Conservation (phyloP, 2,888 invertebrate genomes). For the Stenoptilia bipunctidactyla region DNA sequence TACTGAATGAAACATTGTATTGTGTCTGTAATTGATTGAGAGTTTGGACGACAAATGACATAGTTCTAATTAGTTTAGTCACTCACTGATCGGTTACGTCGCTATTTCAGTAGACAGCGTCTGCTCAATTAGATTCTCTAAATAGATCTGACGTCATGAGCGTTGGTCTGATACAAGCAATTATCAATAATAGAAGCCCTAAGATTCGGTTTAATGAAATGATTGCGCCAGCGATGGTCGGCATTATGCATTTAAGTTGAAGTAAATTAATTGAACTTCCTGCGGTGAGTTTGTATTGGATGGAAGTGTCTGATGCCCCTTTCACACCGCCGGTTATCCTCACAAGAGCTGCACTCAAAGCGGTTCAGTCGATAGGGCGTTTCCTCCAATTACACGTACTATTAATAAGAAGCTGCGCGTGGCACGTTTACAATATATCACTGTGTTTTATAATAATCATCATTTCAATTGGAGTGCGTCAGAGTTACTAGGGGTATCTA, state of each 20-base stretch:
- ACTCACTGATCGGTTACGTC: background rate
- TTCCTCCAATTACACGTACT: conserved; percentile 67
- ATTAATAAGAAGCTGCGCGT: conserved; percentile 43
- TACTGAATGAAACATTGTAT: no score
- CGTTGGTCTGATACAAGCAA: conserved; percentile 47
- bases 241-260: conserved; percentile 61
- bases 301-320: conserved; percentile 41
- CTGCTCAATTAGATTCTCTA: conserved; percentile 1
- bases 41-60: background rate
- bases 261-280: conserved; percentile 69
- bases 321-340: conserved; percentile 31
- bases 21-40: background rate
- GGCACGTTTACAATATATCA: conserved; percentile 39
- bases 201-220: conserved; percentile 64
- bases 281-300: conserved; percentile 51
- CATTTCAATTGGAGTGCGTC: background rate
- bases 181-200: conserved; percentile 51
- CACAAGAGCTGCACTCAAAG: conserved; percentile 26
- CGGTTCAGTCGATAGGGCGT: conserved; percentile 53
- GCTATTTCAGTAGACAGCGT: conserved; percentile 1
- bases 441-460: conserved; percentile 29
- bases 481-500: background rate
- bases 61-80: background rate
- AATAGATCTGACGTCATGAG: background rate
- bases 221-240: conserved; percentile 65